phyloP scores from a whole-genome alignment of 1,140 invertebrate genomes.

The Bombus picipes region DNA sequence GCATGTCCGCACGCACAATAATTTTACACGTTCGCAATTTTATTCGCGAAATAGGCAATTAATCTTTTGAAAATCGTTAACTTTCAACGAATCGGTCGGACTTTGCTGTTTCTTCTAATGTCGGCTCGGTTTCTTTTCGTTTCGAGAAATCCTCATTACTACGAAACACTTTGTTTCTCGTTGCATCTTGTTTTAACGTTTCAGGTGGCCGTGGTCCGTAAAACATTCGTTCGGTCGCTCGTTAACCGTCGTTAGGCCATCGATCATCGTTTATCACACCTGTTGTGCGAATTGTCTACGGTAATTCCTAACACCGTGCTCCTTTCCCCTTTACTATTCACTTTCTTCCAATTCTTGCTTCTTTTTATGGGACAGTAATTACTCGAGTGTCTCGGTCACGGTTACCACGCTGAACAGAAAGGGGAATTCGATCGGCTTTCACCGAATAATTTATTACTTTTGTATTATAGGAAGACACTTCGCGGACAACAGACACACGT shows the following conservation, averaged over 20 bases:
- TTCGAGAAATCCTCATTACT: not conserved
- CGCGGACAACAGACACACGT: not conserved
- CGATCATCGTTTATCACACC: not conserved
- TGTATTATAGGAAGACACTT: not conserved
- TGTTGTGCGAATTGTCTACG: conserved; percentile 1
- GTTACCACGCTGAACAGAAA: conserved; percentile 11
- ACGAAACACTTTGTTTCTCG: not conserved
- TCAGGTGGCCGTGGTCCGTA: not conserved
- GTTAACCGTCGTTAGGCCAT: not conserved
- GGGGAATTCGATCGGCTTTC: conserved; percentile 42
- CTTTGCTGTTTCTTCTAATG: not conserved
- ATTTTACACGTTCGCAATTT: no score
- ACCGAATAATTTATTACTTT: conserved; percentile 33
- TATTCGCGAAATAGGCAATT: not conserved
- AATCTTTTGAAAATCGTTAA: not conserved
- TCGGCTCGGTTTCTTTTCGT: no score
- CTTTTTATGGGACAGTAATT: conserved; percentile 41
- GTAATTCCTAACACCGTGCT: not conserved
- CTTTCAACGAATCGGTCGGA: not conserved
- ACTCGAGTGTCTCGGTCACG: conserved; percentile 20
- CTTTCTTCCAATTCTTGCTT: conserved; percentile 43
- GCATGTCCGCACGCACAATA: no score
- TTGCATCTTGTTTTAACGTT: not conserved
- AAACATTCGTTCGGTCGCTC: not conserved
- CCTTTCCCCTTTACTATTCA: conserved; percentile 22